phyloP scores from a whole-genome alignment of 1,140 invertebrate species.

The Glossosoma conforme region DNA sequence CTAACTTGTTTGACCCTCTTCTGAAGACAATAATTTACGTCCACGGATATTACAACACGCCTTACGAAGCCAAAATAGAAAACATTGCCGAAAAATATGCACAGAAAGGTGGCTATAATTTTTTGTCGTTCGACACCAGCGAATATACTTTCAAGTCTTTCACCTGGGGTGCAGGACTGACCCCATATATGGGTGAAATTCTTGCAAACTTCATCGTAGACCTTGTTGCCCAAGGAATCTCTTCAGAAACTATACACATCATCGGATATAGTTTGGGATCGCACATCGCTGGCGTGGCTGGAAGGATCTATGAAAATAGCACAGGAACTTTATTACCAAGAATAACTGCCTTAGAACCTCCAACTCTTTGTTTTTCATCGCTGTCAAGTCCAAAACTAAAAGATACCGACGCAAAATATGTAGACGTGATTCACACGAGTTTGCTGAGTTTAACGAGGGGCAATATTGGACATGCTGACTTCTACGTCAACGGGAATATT shows the following conservation, averaged over 20 bases:
- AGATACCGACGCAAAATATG: constrained; percentile 17
- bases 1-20: constrained; percentile 1
- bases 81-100: constrained; percentile 14
- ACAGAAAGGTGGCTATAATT: constrained; percentile 10
- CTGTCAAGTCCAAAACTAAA: not conserved
- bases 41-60: constrained; percentile 16
- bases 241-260: constrained; percentile 13
- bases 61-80: constrained; percentile 11
- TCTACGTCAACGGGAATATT: constrained; percentile 18
- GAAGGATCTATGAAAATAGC: constrained; percentile 7
- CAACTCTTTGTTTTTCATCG: constrained; percentile 16
- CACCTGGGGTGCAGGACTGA: not conserved
- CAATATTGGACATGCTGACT: constrained; percentile 21
- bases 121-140: constrained; percentile 20
- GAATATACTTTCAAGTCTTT: constrained; percentile 8
- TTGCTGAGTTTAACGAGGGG: constrained; percentile 11
- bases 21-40: constrained; percentile 14
- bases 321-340: constrained; percentile 2
- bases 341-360: constrained; percentile 26
- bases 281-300: constrained; percentile 22
- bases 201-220: constrained; percentile 17
- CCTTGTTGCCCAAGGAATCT: constrained; percentile 8
- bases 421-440: constrained; percentile 28
- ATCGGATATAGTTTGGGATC: constrained; percentile 26
- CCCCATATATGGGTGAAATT: constrained; percentile 13